Evolutionary conservation across 1,140 invertebrate genomes (phyloP).

Genomic region (Coboldia fuscipes): DNA sequence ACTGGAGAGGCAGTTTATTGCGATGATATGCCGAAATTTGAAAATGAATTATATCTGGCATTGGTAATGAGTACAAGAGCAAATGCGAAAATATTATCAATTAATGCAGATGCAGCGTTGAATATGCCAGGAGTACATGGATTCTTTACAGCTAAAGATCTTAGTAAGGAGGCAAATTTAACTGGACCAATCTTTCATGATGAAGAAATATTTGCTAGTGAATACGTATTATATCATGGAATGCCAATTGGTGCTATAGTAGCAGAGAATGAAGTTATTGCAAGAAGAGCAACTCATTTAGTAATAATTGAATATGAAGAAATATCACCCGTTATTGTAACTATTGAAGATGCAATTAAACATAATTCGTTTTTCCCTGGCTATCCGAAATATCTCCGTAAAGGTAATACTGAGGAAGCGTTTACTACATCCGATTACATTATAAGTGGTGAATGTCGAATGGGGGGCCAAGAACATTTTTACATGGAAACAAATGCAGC

Average conservation of each 20-base stretch:
- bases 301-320: constrained; percentile 59
- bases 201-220: constrained; percentile 50
- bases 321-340: constrained; percentile 50
- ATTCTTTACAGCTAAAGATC: constrained; percentile 49
- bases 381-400: constrained; percentile 26
- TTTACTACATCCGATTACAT: constrained; percentile 39
- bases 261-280: constrained; percentile 46
- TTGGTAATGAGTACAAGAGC: constrained; percentile 58
- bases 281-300: constrained; percentile 47
- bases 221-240: constrained; percentile 48
- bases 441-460: constrained; percentile 49
- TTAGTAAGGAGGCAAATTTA: constrained; percentile 34
- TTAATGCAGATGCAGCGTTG: constrained; percentile 53
- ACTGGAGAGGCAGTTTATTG: constrained; percentile 82
- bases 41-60: constrained; percentile 53
- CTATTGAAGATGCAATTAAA: constrained; percentile 67
- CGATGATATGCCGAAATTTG: constrained; percentile 61
- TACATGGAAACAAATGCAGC: constrained; percentile 75
- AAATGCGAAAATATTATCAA: constrained; percentile 52
- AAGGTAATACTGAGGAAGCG: constrained; percentile 43
- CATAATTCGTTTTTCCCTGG: constrained; percentile 41
- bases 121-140: constrained; percentile 45
- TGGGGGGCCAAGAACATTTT: constrained; percentile 91
- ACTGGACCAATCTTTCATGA: constrained; percentile 51
- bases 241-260: constrained; percentile 60